Percentiles rank a stretch among this genome's conserved stretches.
Conservation (phyloP, 2,113 vertebrate genomes). For the Protobothrops flavoviridis region DNA sequence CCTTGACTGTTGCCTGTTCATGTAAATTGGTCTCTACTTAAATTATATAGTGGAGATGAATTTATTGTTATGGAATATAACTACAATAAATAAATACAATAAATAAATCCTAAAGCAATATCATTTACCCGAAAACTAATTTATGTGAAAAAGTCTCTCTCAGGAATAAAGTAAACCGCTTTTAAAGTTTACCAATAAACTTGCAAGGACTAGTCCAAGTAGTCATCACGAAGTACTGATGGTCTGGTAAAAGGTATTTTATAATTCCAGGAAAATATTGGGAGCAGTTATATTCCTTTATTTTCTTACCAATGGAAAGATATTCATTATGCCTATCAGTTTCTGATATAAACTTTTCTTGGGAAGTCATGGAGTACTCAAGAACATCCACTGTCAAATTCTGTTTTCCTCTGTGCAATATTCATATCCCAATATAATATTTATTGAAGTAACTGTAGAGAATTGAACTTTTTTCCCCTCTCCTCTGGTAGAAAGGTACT, state of each 20-base stretch:
- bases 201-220: not conserved
- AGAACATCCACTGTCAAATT: not conserved
- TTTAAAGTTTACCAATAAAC: not conserved
- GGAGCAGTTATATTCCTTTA: not conserved
- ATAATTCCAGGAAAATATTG: not conserved
- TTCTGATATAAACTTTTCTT: not conserved
- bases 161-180: not conserved
- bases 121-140: not conserved
- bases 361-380: not conserved
- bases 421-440: not conserved
- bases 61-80: not conserved
- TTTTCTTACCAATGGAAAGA: not conserved
- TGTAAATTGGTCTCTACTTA: not conserved
- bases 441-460: not conserved
- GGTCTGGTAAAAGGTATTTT: not conserved
- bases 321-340: not conserved
- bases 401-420: not conserved
- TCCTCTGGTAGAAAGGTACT: not conserved
- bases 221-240: not conserved
- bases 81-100: not conserved
- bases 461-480: not conserved
- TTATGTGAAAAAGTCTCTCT: not conserved
- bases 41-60: not conserved
- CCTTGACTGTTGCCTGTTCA: not conserved
- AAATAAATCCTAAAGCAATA: conserved; percentile 1